Base-by-base conservation (phyloP, 2,888 invertebrate species). In the Strigamia crassipes region DNA sequence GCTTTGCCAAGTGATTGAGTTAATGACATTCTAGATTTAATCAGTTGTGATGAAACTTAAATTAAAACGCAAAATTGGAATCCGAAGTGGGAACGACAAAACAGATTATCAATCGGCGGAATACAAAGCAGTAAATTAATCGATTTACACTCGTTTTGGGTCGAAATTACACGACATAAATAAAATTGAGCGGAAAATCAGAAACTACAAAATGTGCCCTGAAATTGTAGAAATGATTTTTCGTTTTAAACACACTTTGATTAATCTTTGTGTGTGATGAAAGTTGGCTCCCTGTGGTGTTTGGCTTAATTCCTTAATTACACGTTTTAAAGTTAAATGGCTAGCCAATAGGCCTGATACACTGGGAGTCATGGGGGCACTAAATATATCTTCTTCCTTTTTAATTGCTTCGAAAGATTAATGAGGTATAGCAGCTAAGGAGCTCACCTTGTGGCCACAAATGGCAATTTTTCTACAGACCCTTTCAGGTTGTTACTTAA, bases 331-430 rank as follows among this genome's bases (percentile, higher is more conserved):
- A 31, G 27, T 27, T 31, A 73, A 73, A 73, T 73, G 73, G 73
- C 23, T 8, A 73, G 31, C 73, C 73, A 73, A 73, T 73, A 73
- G 27, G 73, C 73, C 73, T 73, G 73, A 73, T 73, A n/a, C 15
- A 15, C 27, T 27, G 73, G 73, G n/a, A 73, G 73, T 73, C 31
- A 73, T 12, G 73, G 13, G 73, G 73, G 27, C 73, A 73, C 27
- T 73, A 27, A 73, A 73, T 73, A 73, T 73, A 73, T 73, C 73
- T 31, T 73, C 73, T 73, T 73, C 73, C 73, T 73, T 73, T 73
- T 73, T 73, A 73, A 73, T 73, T 73, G 73, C 73, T 73, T 27
- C 73, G 13, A 73, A 56, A 73, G 73, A 73, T 73, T 73, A 73
- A 73, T 73, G 73, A 73, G 73, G 73, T 31, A 38, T 38, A 38